Base-by-base conservation (phyloP, 2,888 invertebrate genomes). In the Chironomus tentans region DNA sequence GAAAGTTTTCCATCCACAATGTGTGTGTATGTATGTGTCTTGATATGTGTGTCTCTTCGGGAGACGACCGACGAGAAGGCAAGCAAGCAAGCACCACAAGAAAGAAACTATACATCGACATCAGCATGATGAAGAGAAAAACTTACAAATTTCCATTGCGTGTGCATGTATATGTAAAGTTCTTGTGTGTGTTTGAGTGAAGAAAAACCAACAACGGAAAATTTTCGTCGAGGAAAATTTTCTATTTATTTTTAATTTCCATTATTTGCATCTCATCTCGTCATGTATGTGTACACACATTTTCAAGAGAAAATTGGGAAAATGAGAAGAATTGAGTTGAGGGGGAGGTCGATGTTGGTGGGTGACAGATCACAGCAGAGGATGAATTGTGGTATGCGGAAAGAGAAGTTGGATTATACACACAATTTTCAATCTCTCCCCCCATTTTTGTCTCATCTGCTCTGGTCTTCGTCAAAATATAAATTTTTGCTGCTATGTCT, bases 231-330 rank as follows among this genome's bases (percentile, higher is more conserved):
- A 71, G 56, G 71, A 56, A 61, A 71, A 71, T 61, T 71, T 65
- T 70, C 48, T 48, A 71, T 71, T 71, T 71, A 74, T 65, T 74
- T 74, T 74, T 74, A 74, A 74, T 74, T 74, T 74, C 24, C 74
- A 74, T 74, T 74, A 74, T 74, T 74, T 74, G 74, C 65, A 74
- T 74, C 68, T 68, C 68, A 61, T 68, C 38, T 68, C 68, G 18
- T 70, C 70, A 70, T 72, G 61, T 72, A 62, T 72, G 72, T 61
- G 50, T 18, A 56, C 70, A 47, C 68, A 68, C 28, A 38, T 24
- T 22, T 13, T 13, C 65, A 38, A 5, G 10, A 10, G 7, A 38
- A 38, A 38, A 56, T 56, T 56, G 56, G 18, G 18, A 56, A 56
- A 56, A 56, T 56, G 56, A n/a, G 68, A 22, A 68, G 12, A 28